Percentiles rank a stretch among this genome's conserved stretches.
Evolutionary conservation across 2,888 invertebrate genomes (phyloP).

Genomic region (Vanessa cardui): DNA sequence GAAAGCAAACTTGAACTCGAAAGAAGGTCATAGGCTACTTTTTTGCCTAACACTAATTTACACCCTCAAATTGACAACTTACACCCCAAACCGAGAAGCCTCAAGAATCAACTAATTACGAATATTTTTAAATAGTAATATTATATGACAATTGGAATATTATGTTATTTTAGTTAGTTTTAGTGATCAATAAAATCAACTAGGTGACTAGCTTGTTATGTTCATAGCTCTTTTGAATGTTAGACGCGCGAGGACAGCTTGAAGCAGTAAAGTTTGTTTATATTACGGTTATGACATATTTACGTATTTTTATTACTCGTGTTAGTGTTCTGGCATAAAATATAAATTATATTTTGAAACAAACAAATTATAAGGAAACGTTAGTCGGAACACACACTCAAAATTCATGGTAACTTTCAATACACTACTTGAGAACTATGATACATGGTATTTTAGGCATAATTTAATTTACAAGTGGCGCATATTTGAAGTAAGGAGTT

Average conservation of each 20-base stretch:
- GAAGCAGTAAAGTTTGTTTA: slow-evolving; percentile 23
- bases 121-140: not conserved
- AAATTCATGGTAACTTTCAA: no score
- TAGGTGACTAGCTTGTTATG: slow-evolving; percentile 17
- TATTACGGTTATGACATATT: slow-evolving; percentile 2
- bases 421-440: no score
- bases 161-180: not conserved
- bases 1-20: no score
- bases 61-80: no score
- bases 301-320: slow-evolving; percentile 21
- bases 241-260: slow-evolving; percentile 17
- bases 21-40: no score
- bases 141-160: not conserved
- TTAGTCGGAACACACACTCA: no score
- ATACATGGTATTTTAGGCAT: no score
- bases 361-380: not conserved
- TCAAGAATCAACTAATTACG: no score
- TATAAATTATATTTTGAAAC: not conserved
- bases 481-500: no score
- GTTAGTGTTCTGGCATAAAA: not conserved
- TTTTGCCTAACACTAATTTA: no score
- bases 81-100: no score
- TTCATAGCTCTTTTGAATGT: slow-evolving; percentile 15
- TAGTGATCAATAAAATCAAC: slow-evolving; percentile 4
- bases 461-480: no score